These are phyloP conservation scores for Brassicogethes aeneus DNA, from an alignment of 2,888 invertebrate species.

Conservation along the genomic window DNA sequence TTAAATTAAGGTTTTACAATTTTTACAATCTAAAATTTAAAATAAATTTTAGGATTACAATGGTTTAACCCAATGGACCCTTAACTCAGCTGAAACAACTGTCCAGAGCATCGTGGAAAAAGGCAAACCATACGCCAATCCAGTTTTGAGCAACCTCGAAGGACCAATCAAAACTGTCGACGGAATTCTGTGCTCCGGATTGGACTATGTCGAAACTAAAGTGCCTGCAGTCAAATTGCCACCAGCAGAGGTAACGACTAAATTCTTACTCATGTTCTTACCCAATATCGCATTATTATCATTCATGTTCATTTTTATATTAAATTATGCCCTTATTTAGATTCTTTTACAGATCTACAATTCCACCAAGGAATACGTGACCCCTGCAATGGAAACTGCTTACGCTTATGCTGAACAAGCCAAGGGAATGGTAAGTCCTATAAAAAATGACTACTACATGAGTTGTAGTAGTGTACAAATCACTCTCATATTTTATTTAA, in stretches of 20 bases:
- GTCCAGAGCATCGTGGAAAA: slow-evolving; percentile 45
- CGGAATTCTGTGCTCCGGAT: slow-evolving; percentile 46
- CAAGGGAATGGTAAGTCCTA: neutral
- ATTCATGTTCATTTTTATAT: neutral
- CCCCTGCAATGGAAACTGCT: slow-evolving; percentile 25
- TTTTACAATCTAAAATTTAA: no score
- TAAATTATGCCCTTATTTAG: slow-evolving; percentile 25
- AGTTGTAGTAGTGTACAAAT: no score
- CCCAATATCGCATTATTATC: no score
- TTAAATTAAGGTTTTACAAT: no score
- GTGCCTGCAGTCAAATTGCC: slow-evolving; percentile 49
- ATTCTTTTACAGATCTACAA: slow-evolving; percentile 38
- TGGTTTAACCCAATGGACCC: slow-evolving; percentile 46
- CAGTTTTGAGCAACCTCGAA: slow-evolving; percentile 45
- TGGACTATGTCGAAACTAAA: slow-evolving; percentile 47
- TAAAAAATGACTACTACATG: no score
- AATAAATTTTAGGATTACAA: slow-evolving; percentile 40
- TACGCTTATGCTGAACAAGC: slow-evolving; percentile 15
- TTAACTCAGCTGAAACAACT: slow-evolving; percentile 47
- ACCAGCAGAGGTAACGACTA: slow-evolving; percentile 42
- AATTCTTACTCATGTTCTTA: slow-evolving; percentile 4
- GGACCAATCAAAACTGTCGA: slow-evolving; percentile 47
- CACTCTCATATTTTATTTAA: no score
- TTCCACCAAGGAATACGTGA: slow-evolving; percentile 37
- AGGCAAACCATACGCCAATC: slow-evolving; percentile 43